phyloP scores from a whole-genome alignment of 2,797 vertebrate species.

The Anguilla megastoma region DNA sequence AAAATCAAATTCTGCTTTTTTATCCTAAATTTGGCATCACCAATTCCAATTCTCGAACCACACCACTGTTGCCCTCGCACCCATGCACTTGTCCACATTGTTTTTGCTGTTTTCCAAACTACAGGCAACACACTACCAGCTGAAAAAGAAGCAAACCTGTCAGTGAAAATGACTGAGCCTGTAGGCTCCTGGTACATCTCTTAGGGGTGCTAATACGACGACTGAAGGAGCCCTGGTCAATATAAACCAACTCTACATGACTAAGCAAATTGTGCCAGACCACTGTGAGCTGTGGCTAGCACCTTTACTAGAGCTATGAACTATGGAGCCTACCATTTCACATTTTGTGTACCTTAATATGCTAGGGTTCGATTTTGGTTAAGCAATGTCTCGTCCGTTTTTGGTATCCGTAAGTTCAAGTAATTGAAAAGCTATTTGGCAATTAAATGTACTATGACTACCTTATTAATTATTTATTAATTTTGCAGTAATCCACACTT shows the following conservation, averaged over 20 bases:
- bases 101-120: not conserved
- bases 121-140: not conserved
- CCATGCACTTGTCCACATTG: too few species aligned
- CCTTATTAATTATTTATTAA: not conserved
- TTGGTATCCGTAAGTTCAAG: not conserved
- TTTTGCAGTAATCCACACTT: constrained; percentile 38
- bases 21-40: not conserved
- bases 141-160: not conserved
- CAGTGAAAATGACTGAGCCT: not conserved
- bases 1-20: not conserved
- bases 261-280: not conserved
- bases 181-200: not conserved
- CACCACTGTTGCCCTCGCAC: not conserved
- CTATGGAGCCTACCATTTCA: not conserved
- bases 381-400: not conserved
- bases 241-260: not conserved
- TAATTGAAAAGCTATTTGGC: not conserved
- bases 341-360: not conserved
- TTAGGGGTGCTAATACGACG: not conserved
- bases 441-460: not conserved
- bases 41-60: not conserved
- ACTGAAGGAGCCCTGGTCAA: constrained; percentile 1
- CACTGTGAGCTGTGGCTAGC: not conserved
- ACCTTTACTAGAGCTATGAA: not conserved
- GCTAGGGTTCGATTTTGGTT: not conserved